A percentile compares a stretch with the other conserved stretches of the same genome.
These are phyloP conservation scores for Himalopsyche phryganea DNA, from an alignment of 1,140 invertebrate genomes.

Conservation along the genomic window DNA sequence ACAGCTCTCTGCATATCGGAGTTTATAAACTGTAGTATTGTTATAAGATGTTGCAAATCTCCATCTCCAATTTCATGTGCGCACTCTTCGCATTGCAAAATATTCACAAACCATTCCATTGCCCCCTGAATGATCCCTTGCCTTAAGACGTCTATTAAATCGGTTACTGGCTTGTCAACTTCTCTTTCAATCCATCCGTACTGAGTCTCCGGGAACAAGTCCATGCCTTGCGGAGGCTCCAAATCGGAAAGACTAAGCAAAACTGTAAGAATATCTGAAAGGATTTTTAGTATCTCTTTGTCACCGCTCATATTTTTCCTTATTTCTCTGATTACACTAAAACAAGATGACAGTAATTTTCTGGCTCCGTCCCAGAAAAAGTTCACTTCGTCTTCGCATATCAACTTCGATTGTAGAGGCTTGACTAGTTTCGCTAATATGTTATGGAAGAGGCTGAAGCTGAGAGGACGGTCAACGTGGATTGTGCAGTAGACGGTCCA, in stretches of 20 bases:
- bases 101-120: constrained; percentile 72
- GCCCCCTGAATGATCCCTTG: constrained; percentile 69
- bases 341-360: constrained; percentile 71
- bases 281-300: constrained; percentile 62
- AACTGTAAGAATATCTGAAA: constrained; percentile 68
- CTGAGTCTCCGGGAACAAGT: constrained; percentile 65
- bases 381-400: constrained; percentile 68
- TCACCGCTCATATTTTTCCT: constrained; percentile 67
- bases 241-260: constrained; percentile 58
- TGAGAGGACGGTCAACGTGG: constrained; percentile 72
- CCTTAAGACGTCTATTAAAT: constrained; percentile 59
- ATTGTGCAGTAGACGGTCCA: constrained; percentile 73
- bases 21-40: constrained; percentile 76
- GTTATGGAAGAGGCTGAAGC: constrained; percentile 68
- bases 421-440: constrained; percentile 63
- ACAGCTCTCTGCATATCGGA: constrained; percentile 76
- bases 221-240: constrained; percentile 56
- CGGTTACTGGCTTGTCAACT: constrained; percentile 52
- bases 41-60: constrained; percentile 69
- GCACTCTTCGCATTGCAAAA: constrained; percentile 64
- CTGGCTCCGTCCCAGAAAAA: constrained; percentile 75
- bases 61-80: constrained; percentile 60
- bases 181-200: constrained; percentile 61
- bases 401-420: constrained; percentile 59
- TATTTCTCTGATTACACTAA: constrained; percentile 68